Conservation (phyloP, 2,888 invertebrate genomes). For the Drosophila putrida region DNA sequence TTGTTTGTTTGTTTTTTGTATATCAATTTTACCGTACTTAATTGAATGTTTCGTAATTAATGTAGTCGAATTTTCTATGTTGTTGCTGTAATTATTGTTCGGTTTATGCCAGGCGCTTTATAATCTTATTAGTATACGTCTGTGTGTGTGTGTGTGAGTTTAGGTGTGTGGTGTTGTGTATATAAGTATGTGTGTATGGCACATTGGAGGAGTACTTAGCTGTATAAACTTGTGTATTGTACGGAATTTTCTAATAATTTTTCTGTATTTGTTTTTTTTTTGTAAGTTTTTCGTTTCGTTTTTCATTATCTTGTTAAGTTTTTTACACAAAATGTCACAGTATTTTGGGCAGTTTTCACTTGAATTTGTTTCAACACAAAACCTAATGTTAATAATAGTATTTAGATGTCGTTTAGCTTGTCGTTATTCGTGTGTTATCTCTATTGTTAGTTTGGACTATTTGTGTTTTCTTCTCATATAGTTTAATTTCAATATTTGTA, state of each 20-base stretch:
- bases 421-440: slow-evolving; percentile 15
- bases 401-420: slow-evolving; percentile 10
- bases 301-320: slow-evolving; percentile 9
- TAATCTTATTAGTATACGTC: slow-evolving; percentile 33
- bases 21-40: slow-evolving; percentile 46
- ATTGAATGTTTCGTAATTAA: slow-evolving; percentile 52
- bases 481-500: slow-evolving; percentile 39
- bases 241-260: slow-evolving; percentile 18
- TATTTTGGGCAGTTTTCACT: slow-evolving; percentile 55
- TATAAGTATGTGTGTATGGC: slow-evolving; percentile 58
- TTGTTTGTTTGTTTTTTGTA: slow-evolving; percentile 30
- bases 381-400: slow-evolving; percentile 31
- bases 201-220: slow-evolving; percentile 67
- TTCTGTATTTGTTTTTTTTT: slow-evolving; percentile 13
- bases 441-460: slow-evolving; percentile 29
- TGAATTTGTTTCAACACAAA: slow-evolving; percentile 44
- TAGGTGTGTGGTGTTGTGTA: slow-evolving; percentile 7
- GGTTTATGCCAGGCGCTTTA: slow-evolving; percentile 37
- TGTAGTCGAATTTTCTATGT: slow-evolving; percentile 49
- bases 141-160: slow-evolving; percentile 3
- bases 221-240: slow-evolving; percentile 35
- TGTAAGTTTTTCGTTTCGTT: not conserved
- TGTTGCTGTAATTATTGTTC: slow-evolving; percentile 55
- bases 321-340: slow-evolving; percentile 49
- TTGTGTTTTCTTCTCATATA: slow-evolving; percentile 5